Evolutionary conservation across 1,140 invertebrate genomes (phyloP).

Genomic region (Lasioglossum baleicum): DNA sequence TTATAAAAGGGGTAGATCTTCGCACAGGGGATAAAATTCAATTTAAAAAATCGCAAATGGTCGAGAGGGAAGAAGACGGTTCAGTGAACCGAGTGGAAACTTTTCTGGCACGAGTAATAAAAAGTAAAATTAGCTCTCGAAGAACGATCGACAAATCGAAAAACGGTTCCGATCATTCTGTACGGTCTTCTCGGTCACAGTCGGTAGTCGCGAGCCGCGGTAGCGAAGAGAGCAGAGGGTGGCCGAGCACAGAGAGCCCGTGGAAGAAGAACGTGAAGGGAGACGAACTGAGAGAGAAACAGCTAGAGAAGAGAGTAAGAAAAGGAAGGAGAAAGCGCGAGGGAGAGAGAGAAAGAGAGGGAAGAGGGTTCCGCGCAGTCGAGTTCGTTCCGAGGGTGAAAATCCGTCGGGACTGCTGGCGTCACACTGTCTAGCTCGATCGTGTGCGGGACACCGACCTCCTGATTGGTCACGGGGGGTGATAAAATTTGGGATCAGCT

Average conservation of each 20-base stretch:
- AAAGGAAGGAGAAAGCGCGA: neutral
- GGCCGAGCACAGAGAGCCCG: neutral
- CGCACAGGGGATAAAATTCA: too few relatives aligned
- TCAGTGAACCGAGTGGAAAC: too few relatives aligned
- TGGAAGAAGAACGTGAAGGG: neutral
- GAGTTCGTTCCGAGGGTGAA: constrained; percentile 66
- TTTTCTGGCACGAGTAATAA: too few relatives aligned
- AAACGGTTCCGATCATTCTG: neutral
- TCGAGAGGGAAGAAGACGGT: too few relatives aligned
- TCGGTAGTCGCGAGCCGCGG: neutral
- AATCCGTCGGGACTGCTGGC: constrained; percentile 66
- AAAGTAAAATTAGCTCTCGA: too few relatives aligned
- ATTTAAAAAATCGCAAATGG: too few relatives aligned
- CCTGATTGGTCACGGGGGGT: constrained; percentile 53
- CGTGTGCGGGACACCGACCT: constrained; percentile 67
- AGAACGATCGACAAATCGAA: neutral
- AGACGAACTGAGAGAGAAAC: neutral
- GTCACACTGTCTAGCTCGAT: constrained; percentile 60
- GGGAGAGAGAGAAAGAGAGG: constrained; percentile 14
- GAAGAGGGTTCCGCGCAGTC: constrained; percentile 41
- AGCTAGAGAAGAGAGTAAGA: neutral
- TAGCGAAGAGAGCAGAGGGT: neutral
- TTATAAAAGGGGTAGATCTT: too few relatives aligned
- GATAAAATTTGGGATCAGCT: constrained; percentile 71
- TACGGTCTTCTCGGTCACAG: neutral